Evolutionary conservation across 2,113 vertebrate species (phyloP), one percentile per base, ranked within the genome.

Genomic region (Oryzias celebensis): DNA sequence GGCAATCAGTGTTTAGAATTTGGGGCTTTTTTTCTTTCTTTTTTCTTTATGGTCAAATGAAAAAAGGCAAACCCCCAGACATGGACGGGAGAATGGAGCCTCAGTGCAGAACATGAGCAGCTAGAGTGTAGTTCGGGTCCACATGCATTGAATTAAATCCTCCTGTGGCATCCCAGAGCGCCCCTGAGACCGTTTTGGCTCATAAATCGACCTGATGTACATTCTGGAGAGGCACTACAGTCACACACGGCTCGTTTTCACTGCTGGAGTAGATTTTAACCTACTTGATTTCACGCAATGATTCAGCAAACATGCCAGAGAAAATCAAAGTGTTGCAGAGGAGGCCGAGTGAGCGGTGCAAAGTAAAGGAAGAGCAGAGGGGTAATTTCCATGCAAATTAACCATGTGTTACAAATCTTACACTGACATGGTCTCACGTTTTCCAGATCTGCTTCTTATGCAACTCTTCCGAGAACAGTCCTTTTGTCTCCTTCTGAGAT

Each of bases 91-190:
- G 50, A 75, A 56, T 17, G 53, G 43, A 75, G 31, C 58, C 46
- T 68, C 20, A 15, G 45, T 13, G 46, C 57, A 69, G 44, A 72
- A 56, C 64, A 61, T 4, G 15, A 75, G 69, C 53, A 67, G 60
- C 48, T 22, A 54, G 67, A 61, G 52, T 42, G 50, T 22, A 61
- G 63, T 77, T 80, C 22, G 68, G 51, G 51, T 65, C 77, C 88
- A 89, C 73, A 87, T 91, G 90, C 81, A 71, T 80, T 81, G 77
- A 82, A 84, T 81, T 78, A 85, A 85, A 75, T 77, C 76, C 74
- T 73, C 51, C 77, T 72, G 77, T 24, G 77, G 74, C 65, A 72
- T 83, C 75, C 77, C 75, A 75, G 80, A 71, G 76, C 79, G 79
- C 76, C 78, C 76, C 69, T 48, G 65, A 80, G 69, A 65, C 65